Evolutionary conservation across 2,113 vertebrate species (phyloP), one percentile per base, ranked within the genome.

Genomic region (Cricetomys ansorgei): DNA sequence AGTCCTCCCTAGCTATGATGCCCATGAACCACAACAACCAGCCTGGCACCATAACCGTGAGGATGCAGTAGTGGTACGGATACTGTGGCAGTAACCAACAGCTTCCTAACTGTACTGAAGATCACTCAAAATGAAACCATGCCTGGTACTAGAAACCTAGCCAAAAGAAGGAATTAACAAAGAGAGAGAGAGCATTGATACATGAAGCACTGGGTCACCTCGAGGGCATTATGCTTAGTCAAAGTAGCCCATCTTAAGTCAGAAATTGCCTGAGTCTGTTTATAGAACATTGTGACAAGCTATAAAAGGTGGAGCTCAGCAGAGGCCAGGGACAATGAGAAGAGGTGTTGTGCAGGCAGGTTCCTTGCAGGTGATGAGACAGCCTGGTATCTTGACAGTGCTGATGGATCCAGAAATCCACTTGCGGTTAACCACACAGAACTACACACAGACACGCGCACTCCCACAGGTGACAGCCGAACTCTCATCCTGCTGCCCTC

Each of bases 391-490:
- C 55, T 48, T 48, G 53, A 43, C 16, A 67, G 10, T 10, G 48
- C 34, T 6, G 48, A 90, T 2, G 34, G 31, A 27, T 40, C 37
- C 1, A 34, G 0, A 21, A 45, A 31, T 25, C 55, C 29, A n/a
- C 12, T 34, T 2, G 15, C 12, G 34, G 62, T 0, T 55, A 80
- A 62, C 11, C 37, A 13, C 21, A 0, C 45, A 80, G 0, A 55
- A 16, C 34, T 23, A 45, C 34, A 59, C 34, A 62, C n/a, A 65
- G 45, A 83, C 45, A 65, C 62, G 25, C 1, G 8, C 45, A 5
- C n/a, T 4, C 23, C 23, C 88, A 31, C 2, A 3, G 6, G 40
- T 12, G 5, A 34, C 29, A 0, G 21, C 6, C 87, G 0, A 16
- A 65, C 43, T 59, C 64, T 50, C 2, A 43, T 7, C 1, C 37